Conservation (phyloP, 2,797 vertebrate genomes). For the Gephyroberyx darwinii region DNA sequence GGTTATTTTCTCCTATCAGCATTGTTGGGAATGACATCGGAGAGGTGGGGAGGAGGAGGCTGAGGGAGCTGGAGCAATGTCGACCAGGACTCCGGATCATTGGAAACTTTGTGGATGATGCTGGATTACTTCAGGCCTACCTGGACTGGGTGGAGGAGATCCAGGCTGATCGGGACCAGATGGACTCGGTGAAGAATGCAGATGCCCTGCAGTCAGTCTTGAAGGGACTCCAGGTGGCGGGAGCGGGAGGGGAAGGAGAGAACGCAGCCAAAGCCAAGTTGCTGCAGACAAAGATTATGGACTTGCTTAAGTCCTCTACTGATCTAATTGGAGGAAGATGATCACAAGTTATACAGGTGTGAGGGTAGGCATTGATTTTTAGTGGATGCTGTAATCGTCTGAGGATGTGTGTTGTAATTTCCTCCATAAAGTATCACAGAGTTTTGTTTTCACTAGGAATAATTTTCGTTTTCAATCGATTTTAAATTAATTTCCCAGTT, state of each 20-base stretch:
- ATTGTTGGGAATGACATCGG: constrained; percentile 77
- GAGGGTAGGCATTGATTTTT: not conserved
- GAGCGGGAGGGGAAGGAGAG: constrained; percentile 37
- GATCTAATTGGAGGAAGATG: constrained; percentile 25
- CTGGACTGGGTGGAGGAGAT: constrained; percentile 80
- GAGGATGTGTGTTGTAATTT: too few relatives aligned
- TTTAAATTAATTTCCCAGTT: too few relatives aligned
- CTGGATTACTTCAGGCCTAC: constrained; percentile 74
- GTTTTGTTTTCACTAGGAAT: too few relatives aligned
- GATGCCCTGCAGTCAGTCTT: constrained; percentile 74
- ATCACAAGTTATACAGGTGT: not conserved
- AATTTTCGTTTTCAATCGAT: too few relatives aligned
- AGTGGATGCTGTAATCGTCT: not conserved
- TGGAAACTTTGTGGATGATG: constrained; percentile 74
- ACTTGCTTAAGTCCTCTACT: constrained; percentile 49
- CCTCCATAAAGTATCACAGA: too few relatives aligned
- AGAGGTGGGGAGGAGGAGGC: constrained; percentile 58
- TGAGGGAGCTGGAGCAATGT: constrained; percentile 56
- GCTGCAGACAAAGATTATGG: constrained; percentile 65
- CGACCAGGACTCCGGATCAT: constrained; percentile 71
- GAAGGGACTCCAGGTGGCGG: constrained; percentile 61
- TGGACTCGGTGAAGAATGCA: constrained; percentile 77
- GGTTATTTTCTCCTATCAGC: constrained; percentile 47
- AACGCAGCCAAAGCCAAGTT: constrained; percentile 63
- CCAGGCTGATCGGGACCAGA: constrained; percentile 70